These are phyloP conservation scores for Corythoichthys haematopterus DNA, from an alignment of 2,113 vertebrate species.

Conservation along the genomic window DNA sequence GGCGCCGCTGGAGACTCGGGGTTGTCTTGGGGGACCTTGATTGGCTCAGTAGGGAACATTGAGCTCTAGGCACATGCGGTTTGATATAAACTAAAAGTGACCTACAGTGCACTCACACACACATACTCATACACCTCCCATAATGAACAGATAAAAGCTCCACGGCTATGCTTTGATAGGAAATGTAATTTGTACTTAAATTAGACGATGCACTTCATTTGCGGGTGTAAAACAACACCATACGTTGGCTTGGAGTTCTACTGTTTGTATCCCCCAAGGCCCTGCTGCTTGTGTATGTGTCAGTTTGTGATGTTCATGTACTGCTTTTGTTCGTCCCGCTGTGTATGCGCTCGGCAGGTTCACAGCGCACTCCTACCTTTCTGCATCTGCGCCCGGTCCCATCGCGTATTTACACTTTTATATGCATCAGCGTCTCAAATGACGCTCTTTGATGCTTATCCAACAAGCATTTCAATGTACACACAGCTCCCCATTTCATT, in stretches of 20 bases:
- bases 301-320: slow-evolving; percentile 27
- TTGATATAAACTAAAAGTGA: slow-evolving; percentile 60
- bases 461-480: not conserved
- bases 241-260: slow-evolving; percentile 25
- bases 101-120: slow-evolving; percentile 19
- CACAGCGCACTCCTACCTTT: not conserved
- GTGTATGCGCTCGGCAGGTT: slow-evolving; percentile 23
- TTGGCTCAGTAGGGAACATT: slow-evolving; percentile 55
- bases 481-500: not conserved
- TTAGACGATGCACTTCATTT: slow-evolving; percentile 28
- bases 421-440: slow-evolving; percentile 23
- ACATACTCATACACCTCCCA: slow-evolving; percentile 1
- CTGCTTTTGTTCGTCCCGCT: slow-evolving; percentile 27
- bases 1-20: slow-evolving; percentile 44
- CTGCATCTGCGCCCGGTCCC: slow-evolving; percentile 22
- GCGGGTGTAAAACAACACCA: slow-evolving; percentile 19
- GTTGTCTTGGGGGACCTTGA: slow-evolving; percentile 55
- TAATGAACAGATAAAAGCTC: slow-evolving; percentile 31
- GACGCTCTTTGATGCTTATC: slow-evolving; percentile 38
- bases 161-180: slow-evolving; percentile 22
- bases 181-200: slow-evolving; percentile 39
- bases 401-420: slow-evolving; percentile 21
- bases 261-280: slow-evolving; percentile 37
- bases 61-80: slow-evolving; percentile 53
- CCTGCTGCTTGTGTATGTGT: slow-evolving; percentile 4